Base-by-base conservation (phyloP, 2,797 vertebrate genomes). In the Argentina silus region DNA sequence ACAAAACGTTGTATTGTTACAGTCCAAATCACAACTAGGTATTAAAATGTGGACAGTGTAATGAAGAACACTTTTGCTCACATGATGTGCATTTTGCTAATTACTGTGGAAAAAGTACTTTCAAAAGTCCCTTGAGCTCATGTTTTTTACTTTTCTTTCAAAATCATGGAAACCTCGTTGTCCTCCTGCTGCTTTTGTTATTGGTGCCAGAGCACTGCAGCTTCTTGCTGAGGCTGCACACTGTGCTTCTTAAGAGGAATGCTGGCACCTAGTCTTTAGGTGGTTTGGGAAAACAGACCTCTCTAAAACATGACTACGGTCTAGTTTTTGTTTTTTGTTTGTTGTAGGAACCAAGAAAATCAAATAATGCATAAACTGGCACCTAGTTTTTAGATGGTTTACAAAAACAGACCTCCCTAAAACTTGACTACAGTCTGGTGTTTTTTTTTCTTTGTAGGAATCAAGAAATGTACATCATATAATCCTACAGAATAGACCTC, bases 181-280 rank as follows among this genome's bases (percentile, higher is more conserved):
- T 69, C 81, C 71, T 72, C 74, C 57, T 83, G 23, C 19, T 72
- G 75, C 81, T 86, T 86, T 55, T 80, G 78, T 83, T 86, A 79
- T 80, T 79, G 80, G 78, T 68, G 68, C 57, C 80, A 81, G 86
- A 83, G 70, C 71, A 75, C 68, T 68, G 62, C 45, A 44, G 17
- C 68, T 82, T 78, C 60, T 69, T 80, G 85, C 85, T 90, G 88
- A 92, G 69, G 57, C 77, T 89, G 83, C 82, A 86, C 77, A 89
- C 81, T 47, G 53, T 75, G 64, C 77, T 56, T 15, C 80, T 88
- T 88, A 85, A 82, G 74, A 85, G 75, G 85, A 87, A 84, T 74
- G 78, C 81, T 91, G 86, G 83, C 86, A 79, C 86, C 86, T 86
- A 73, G 65, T 81, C 75, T 83, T 80, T 83, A 72, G 78, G 81